These are phyloP conservation scores for Aproaerema taeniolella DNA, from an alignment of 2,888 invertebrate genomes.

Conservation along the genomic window DNA sequence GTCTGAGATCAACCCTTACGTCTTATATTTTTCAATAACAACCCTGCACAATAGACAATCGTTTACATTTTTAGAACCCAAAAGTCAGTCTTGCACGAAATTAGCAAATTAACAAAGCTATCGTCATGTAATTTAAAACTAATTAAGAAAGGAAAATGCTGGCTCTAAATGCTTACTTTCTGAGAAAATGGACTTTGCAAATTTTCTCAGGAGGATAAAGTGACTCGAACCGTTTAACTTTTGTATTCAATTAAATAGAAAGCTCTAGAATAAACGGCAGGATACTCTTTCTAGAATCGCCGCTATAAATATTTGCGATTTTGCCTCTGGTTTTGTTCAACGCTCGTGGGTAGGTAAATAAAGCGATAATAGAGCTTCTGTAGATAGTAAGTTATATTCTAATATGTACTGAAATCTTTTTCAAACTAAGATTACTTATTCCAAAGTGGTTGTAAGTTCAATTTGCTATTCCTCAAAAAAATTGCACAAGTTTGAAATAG, in stretches of 20 bases:
- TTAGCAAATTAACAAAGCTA: slow-evolving; percentile 64
- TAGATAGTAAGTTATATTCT: too few species aligned
- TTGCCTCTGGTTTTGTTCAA: slow-evolving; percentile 40
- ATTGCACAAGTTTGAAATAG: too few species aligned
- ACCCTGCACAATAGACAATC: too few species aligned
- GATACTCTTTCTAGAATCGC: slow-evolving; percentile 37
- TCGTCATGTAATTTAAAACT: slow-evolving; percentile 71
- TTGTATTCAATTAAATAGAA: slow-evolving; percentile 73
- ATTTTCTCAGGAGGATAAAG: slow-evolving; percentile 59
- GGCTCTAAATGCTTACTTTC: slow-evolving; percentile 61
- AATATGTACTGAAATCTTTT: too few species aligned
- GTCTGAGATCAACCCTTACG: too few species aligned
- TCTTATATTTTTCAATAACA: too few species aligned
- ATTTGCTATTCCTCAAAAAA: too few species aligned
- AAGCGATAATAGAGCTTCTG: too few species aligned
- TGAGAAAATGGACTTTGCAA: slow-evolving; percentile 66
- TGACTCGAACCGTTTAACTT: slow-evolving; percentile 64
- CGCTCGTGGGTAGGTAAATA: too few species aligned
- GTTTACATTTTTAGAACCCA: too few species aligned
- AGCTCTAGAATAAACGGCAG: slow-evolving; percentile 55
- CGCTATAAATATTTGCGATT: slow-evolving; percentile 43
- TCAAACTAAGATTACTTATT: too few species aligned
- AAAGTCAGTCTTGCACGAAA: slow-evolving; percentile 27
- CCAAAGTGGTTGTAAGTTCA: too few species aligned
- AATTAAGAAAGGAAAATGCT: slow-evolving; percentile 70